Base-by-base conservation (phyloP, 2,888 invertebrate species). In the Elmis aenea region DNA sequence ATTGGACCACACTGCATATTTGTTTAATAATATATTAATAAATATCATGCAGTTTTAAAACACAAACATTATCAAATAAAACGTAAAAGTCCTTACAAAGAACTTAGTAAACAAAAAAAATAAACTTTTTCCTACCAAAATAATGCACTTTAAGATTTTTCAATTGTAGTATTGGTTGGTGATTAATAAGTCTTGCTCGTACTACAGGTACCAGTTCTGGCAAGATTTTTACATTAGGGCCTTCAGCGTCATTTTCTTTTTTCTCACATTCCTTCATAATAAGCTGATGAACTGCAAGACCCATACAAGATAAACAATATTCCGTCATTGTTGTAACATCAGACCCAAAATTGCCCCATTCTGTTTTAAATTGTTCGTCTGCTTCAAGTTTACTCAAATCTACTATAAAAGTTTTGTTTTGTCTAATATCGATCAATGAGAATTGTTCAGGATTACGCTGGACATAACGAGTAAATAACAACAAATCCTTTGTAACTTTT, bases 251-350 rank as follows among this genome's bases (percentile, higher is more conserved):
- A 1, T 13, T 13, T 9, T 23, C 4, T 50, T 44, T 50, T 10
- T 40, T 38, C 13, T 46, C 31, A 31, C 43, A 46, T 33, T 62
- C 63, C 69, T 74, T 66, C 21, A 54, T 64, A 21, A 66, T 55
- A 43, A 79, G 80, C 73, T 88, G 82, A 69, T 91, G 84, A 70
- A 91, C 80, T 29, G 88, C 87, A 42, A 86, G 70, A 27, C 85
- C 85, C 34, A 92, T 64, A 36, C 83, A 79, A 33, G 77, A 74
- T 27, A 93, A 68, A 9, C 82, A 77, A 33, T 70, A 70, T 39
- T 79, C 76, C 1, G 91, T 85, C 40, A 75, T 77, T 37, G 77
- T 76, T 48, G 72, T 69, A 23, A 93, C 63, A 51, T 89, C 83
- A 24, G 71, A 70, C 28, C 51, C 48, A 30, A 66, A 61, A 37